Evolutionary conservation across 2,113 vertebrate species (phyloP).

Genomic region (Planiliza haematocheilus): DNA sequence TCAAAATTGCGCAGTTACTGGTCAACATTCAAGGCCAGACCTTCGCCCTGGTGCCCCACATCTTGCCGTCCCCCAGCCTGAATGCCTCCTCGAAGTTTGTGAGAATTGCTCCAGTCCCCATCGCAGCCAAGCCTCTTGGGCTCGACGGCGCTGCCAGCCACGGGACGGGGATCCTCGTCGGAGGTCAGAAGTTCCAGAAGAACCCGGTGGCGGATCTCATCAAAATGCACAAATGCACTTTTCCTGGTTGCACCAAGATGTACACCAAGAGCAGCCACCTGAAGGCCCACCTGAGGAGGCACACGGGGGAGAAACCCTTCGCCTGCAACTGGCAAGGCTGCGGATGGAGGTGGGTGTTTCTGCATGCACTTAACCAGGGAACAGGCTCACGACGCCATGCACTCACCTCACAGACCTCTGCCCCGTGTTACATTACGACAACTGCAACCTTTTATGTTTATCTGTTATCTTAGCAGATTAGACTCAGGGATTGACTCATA

Average conservation of each 20-base stretch:
- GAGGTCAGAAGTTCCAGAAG: constrained; percentile 93
- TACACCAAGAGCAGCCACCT: constrained; percentile 98
- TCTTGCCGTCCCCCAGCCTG: constrained; percentile 86
- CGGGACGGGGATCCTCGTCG: constrained; percentile 80
- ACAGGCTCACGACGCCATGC: background rate
- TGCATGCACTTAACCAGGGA: background rate
- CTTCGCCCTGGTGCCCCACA: constrained; percentile 93
- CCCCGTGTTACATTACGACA: background rate
- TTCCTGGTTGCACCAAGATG: constrained; percentile 96
- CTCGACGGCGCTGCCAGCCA: constrained; percentile 80
- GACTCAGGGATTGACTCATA: background rate
- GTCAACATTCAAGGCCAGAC: constrained; percentile 97
- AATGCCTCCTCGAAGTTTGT: constrained; percentile 92
- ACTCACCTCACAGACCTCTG: background rate
- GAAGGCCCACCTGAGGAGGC: constrained; percentile 94
- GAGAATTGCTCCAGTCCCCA: constrained; percentile 95
- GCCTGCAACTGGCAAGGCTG: constrained; percentile 96
- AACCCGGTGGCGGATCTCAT: constrained; percentile 92
- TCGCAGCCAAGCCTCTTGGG: constrained; percentile 91
- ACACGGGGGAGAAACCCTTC: constrained; percentile 96
- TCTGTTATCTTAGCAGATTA: constrained; percentile 9
- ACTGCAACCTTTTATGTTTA: background rate
- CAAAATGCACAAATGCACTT: constrained; percentile 98
- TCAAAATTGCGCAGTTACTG: constrained; percentile 92
- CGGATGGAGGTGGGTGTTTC: constrained; percentile 92